phyloP scores from a whole-genome alignment of 2,113 vertebrate genomes.

The Cettia cetti region DNA sequence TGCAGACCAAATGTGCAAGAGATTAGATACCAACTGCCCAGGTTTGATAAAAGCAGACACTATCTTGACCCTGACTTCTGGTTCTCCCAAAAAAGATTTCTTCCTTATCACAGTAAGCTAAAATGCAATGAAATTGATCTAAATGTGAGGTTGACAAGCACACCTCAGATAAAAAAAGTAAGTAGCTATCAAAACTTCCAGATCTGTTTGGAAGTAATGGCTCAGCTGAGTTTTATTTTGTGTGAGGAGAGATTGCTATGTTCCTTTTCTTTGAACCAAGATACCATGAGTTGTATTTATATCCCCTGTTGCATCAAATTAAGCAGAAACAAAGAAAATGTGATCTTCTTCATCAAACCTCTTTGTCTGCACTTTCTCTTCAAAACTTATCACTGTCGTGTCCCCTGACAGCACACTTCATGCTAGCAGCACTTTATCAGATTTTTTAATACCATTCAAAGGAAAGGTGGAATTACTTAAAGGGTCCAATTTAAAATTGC shows the following conservation, averaged over 20 bases:
- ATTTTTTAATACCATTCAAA: not conserved
- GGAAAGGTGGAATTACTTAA: not conserved
- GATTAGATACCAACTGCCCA: not conserved
- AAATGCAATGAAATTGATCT: not conserved
- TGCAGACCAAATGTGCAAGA: not conserved
- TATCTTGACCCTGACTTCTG: not conserved
- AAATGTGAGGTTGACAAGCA: not conserved
- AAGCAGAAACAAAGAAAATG: slow-evolving; percentile 36
- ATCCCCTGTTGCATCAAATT: slow-evolving; percentile 6
- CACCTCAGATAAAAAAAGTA: not conserved
- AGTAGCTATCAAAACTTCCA: not conserved
- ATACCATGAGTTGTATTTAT: not conserved
- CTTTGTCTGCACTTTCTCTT: slow-evolving; percentile 9
- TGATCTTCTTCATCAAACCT: not conserved
- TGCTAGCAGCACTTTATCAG: not conserved
- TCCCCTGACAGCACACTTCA: not conserved
- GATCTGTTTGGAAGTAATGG: not conserved
- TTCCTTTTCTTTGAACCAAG: not conserved
- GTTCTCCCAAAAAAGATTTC: not conserved
- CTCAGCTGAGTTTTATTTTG: not conserved
- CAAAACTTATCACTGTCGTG: slow-evolving; percentile 1
- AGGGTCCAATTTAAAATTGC: not conserved
- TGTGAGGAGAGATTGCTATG: not conserved
- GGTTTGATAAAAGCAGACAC: not conserved
- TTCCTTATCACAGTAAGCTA: not conserved